Evolutionary conservation across 1,140 invertebrate species (phyloP), one percentile per base, ranked within the genome.

Genomic region (Centruroides sculpturatus): DNA sequence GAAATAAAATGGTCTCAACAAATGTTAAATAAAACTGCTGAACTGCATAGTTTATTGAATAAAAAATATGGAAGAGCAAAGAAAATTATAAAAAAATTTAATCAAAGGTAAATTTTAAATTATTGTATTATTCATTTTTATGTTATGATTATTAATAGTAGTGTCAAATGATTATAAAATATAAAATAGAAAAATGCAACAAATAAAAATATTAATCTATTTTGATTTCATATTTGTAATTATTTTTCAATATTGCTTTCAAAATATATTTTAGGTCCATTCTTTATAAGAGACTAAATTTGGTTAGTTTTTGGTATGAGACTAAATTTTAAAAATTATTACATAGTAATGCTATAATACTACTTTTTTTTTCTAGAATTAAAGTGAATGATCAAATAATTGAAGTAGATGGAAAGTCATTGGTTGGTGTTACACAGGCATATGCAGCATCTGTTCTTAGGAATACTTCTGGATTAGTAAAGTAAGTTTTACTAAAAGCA

Each of bases 341-440:
- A 23, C 23, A 23, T 23, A 23, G 23, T 23, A 23, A 23, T 23
- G 23, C 23, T 23, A 23, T 23, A 23, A 23, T 23, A 23, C 2
- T 54, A 7, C 34, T 41, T 58, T 47, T 49, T 63, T 61, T 67
- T 68, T 34, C 2, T 81, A 93, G 80, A 63, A 80, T 82, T 60
- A 68, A 75, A 62, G 92, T 98, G 13, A 97, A 97, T 75, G 95
- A 98, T 77, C 94, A 99, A 76, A 98, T 99, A 63, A 97, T 99
- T 62, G 93, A 98, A 76, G 96, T 99, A 6, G 95, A 99, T 78
- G 92, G 93, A n/a, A 94, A 98, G 75, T 95, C 90, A 72, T 78
- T 99, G 64, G 96, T 87, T 8, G 96, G 96, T 35, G 96, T 99
- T 0, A 98, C 93, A 2, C 96, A 99, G 77, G 90, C 93, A 3